Percentiles rank a stretch among this genome's conserved stretches.
Evolutionary conservation across 2,888 invertebrate genomes (phyloP).

Genomic region (Stictocephala bisonia): DNA sequence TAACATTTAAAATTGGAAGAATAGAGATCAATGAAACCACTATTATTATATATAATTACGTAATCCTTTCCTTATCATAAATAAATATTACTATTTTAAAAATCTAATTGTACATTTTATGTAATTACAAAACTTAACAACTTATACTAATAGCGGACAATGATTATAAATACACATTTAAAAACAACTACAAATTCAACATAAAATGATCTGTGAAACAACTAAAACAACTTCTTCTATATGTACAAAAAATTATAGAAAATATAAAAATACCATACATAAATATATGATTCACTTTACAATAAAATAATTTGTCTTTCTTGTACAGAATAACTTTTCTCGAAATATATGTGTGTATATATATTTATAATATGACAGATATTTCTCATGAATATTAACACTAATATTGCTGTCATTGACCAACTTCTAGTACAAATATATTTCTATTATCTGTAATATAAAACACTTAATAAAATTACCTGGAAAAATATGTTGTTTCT

Average conservation of each 20-base stretch:
- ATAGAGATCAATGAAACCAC: no score
- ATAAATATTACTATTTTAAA: no score
- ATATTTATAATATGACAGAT: conserved; percentile 30
- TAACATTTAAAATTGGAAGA: no score
- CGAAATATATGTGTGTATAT: conserved; percentile 26
- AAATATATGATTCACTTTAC: conserved; percentile 12
- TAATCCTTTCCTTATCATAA: no score
- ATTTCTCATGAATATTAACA: conserved; percentile 29
- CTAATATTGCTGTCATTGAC: conserved; percentile 37
- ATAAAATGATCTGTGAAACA: neutral
- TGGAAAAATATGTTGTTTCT: conserved; percentile 39
- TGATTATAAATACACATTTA: conserved; percentile 18
- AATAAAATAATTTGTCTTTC: conserved; percentile 38
- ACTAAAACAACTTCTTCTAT: conserved; percentile 9
- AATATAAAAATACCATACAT: conserved; percentile 7
- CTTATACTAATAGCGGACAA: neutral
- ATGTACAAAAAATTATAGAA: conserved; percentile 12
- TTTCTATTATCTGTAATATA: conserved; percentile 28
- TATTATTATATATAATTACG: no score
- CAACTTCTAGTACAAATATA: conserved; percentile 31
- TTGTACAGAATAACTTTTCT: conserved; percentile 19
- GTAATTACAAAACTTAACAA: conserved; percentile 35
- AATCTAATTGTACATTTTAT: conserved; percentile 12
- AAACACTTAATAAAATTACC: conserved; percentile 29
- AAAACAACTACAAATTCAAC: conserved; percentile 26